Evolutionary conservation across 2,113 vertebrate genomes (phyloP), one percentile per base, ranked within the genome.

Genomic region (Puffinus mauretanicus): DNA sequence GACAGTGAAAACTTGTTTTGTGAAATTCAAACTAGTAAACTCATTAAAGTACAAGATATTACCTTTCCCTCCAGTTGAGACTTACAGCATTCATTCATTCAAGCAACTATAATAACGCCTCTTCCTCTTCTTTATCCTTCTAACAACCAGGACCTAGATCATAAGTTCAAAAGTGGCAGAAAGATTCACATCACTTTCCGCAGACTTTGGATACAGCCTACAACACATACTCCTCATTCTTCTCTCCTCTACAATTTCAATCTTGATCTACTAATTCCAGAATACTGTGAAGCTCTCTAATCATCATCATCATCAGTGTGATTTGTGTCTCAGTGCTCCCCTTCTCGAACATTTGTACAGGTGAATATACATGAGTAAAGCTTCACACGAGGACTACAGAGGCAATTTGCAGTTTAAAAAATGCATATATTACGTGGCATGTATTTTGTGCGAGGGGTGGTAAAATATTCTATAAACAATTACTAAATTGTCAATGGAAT

Each of bases 401-500:
- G 34, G 57, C 49, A 93, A 94, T 72, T 34, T 64, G 66, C 71
- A 86, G 57, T 84, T 93, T 65, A 61, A 76, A 93, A 97, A 93
- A 88, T 20, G 81, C 69, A 82, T 80, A 82, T 58, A 46, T 73
- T 94, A 82, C 29, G 25, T 18, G 17, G 83, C 78, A 71, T 46
- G 29, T 82, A 34, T 93, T 97, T 91, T 87, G 75, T 75, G 75
- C 91, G 70, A n/a, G 61, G 70, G 80, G 85, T 80, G 81, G 88
- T 95, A 57, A 85, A 86, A 94, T 96, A 95, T 90, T 96, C 93
- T 94, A 92, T 80, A 95, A 96, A 96, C 96, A 97, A 98, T 98
- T 97, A 97, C 93, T 89, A 93, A 98, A 97, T 96, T 95, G 95
- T 97, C 98, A 97, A 97, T 96, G 95, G 94, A 97, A 98, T 98